Conservation (phyloP, 2,113 vertebrate genomes). For the Hucho hucho region DNA sequence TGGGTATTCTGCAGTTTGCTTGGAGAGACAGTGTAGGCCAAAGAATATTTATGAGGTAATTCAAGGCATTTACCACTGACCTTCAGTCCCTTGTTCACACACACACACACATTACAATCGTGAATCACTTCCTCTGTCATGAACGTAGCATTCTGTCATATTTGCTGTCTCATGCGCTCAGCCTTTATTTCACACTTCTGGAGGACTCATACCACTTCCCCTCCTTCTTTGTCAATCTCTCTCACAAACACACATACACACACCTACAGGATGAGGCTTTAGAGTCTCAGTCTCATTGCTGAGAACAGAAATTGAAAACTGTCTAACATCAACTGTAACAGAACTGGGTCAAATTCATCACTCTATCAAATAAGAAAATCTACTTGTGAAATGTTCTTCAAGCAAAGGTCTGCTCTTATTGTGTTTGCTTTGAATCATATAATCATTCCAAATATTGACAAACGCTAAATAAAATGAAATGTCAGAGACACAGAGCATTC, state of each 20-base stretch:
- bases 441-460: too few species aligned
- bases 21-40: slow-evolving; percentile 3
- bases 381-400: too few species aligned
- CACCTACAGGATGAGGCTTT: neutral
- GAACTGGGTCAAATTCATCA: neutral
- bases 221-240: neutral
- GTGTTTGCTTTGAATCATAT: too few species aligned
- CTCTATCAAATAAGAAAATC: too few species aligned
- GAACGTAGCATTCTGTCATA: too few species aligned
- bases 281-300: neutral
- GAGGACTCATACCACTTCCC: too few species aligned
- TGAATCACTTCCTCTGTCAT: too few species aligned
- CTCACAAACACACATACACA: neutral
- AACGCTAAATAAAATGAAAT: neutral
- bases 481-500: neutral
- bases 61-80: neutral
- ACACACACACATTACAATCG: too few species aligned
- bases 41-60: slow-evolving; percentile 1
- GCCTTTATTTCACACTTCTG: too few species aligned
- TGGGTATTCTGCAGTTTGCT: slow-evolving; percentile 11
- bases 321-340: neutral
- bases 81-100: slow-evolving; percentile 1
- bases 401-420: too few species aligned
- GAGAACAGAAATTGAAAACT: neutral
- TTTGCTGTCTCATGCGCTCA: too few species aligned